phyloP scores from a whole-genome alignment of 1,140 invertebrate genomes.

The Orchesella cincta region DNA sequence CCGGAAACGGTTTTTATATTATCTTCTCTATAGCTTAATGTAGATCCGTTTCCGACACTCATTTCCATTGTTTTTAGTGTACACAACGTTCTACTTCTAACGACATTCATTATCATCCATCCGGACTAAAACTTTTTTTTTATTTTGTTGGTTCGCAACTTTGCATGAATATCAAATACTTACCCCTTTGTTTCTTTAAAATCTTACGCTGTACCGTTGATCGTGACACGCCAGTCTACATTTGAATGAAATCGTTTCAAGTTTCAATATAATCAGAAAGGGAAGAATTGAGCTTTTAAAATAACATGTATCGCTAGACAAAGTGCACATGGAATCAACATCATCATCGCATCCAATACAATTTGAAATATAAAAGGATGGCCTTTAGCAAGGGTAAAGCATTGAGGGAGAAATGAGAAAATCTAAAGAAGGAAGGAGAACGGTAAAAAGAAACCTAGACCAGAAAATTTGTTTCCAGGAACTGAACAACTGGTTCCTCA shows the following conservation, averaged over 20 bases:
- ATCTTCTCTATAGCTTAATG: not conserved
- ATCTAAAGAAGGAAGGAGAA: too few relatives aligned
- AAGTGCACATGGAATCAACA: too few relatives aligned
- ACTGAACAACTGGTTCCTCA: too few relatives aligned
- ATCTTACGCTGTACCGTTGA: not conserved
- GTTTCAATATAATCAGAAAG: not conserved
- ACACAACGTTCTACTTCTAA: not conserved
- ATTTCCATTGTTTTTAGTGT: not conserved
- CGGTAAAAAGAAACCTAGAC: too few relatives aligned
- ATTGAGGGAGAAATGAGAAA: too few relatives aligned
- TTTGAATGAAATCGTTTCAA: not conserved
- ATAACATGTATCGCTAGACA: too few relatives aligned
- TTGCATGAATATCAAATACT: not conserved
- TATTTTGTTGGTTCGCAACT: not conserved
- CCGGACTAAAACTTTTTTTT: not conserved
- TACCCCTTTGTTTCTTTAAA: not conserved
- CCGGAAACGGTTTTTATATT: not conserved
- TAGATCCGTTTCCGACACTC: not conserved
- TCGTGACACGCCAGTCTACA: not conserved
- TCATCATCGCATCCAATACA: too few relatives aligned
- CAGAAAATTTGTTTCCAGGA: too few relatives aligned
- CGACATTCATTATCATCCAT: conserved; percentile 8
- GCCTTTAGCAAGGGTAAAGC: too few relatives aligned
- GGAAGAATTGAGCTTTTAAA: too few relatives aligned
- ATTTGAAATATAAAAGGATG: too few relatives aligned